phyloP scores from a whole-genome alignment of 2,797 vertebrate genomes.

The Hemitrygon akajei region DNA sequence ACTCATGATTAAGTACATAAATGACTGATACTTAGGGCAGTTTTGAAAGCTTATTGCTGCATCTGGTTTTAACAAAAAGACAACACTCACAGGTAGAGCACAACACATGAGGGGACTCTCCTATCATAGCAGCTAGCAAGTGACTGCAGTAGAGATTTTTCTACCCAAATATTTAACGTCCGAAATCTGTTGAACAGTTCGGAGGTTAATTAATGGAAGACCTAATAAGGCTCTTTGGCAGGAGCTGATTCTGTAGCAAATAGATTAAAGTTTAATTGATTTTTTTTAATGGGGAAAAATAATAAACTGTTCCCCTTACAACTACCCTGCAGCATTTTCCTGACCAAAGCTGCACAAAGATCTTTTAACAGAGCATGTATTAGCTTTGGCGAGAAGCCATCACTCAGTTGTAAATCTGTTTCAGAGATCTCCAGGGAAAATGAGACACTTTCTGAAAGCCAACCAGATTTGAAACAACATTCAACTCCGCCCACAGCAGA shows the following conservation, averaged over 20 bases:
- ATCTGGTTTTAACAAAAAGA: constrained; percentile 39
- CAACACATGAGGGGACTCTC: constrained; percentile 42
- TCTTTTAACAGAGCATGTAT: background rate
- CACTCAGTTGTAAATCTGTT: constrained; percentile 26
- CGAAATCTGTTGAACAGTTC: constrained; percentile 4
- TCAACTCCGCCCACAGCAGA: background rate
- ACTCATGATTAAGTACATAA: background rate
- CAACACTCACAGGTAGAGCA: constrained; percentile 39
- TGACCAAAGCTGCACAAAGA: constrained; percentile 27
- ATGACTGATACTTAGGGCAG: background rate
- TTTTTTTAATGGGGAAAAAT: constrained; percentile 38
- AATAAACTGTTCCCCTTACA: accelerated
- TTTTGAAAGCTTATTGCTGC: constrained; percentile 37
- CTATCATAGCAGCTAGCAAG: constrained; percentile 45
- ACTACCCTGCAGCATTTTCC: background rate
- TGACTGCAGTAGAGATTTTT: constrained; percentile 38
- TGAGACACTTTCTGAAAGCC: background rate
- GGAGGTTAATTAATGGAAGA: constrained; percentile 31
- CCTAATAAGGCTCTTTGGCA: constrained; percentile 32
- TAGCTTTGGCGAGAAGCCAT: background rate
- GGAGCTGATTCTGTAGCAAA: constrained; percentile 8
- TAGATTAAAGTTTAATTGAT: constrained; percentile 31
- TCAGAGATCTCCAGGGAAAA: background rate
- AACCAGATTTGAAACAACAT: background rate
- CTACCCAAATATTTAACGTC: constrained; percentile 40